Conservation (phyloP, 2,888 invertebrate species). For the Ophraella communa region DNA sequence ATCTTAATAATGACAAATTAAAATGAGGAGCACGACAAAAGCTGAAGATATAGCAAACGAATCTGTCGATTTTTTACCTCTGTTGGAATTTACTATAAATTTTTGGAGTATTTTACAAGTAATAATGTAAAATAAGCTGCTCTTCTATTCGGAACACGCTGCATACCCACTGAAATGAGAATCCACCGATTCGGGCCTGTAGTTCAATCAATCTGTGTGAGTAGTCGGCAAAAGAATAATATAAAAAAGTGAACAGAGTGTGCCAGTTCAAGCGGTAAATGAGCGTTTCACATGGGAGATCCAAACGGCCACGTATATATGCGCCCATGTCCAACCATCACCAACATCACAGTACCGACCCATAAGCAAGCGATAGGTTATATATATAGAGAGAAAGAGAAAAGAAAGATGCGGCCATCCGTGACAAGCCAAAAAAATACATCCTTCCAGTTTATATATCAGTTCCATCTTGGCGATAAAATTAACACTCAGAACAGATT, state of each 20-base stretch:
- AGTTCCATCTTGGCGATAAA: conserved; percentile 5
- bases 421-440: conserved; percentile 38
- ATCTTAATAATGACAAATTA: too few relatives aligned
- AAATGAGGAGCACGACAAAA: too few relatives aligned
- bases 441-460: conserved; percentile 25
- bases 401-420: conserved; percentile 32
- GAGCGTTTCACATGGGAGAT: conserved; percentile 54
- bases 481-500: conserved; percentile 39
- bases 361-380: conserved; percentile 33
- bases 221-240: conserved; percentile 23
- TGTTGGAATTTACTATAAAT: too few relatives aligned
- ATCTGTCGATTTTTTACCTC: too few relatives aligned
- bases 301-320: conserved; percentile 50
- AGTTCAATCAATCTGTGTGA: conserved; percentile 42
- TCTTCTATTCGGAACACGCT: too few relatives aligned
- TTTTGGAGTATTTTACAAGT: too few relatives aligned
- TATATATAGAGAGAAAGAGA: too few relatives aligned
- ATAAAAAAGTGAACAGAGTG: conserved; percentile 25
- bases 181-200: conserved; percentile 29
- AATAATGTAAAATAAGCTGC: too few relatives aligned
- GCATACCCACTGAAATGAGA: too few relatives aligned
- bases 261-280: conserved; percentile 53
- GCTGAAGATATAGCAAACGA: too few relatives aligned
- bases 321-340: conserved; percentile 28
- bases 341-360: conserved; percentile 8